Base-by-base conservation (phyloP, 2,888 invertebrate species). In the Dynastes tityus region DNA sequence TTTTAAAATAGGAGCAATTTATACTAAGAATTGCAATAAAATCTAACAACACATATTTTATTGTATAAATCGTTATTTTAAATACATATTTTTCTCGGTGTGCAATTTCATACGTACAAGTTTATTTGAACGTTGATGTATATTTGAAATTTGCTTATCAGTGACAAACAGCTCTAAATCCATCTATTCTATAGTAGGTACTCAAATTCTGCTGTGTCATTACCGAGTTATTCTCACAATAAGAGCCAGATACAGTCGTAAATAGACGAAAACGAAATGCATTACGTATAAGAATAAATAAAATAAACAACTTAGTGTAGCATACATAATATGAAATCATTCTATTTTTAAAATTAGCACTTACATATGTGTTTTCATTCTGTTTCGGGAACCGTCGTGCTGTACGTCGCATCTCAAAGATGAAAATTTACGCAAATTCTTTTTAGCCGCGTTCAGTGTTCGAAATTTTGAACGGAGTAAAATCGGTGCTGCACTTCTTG, bases 141-240 rank as follows among this genome's bases (percentile, higher is more conserved):
- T 45, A 40, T 65, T 40, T 37, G n/a, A n/a, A 65, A 37, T 65
- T 40, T 9, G 37, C 65, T 65, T 45, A 45, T 45, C 32, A n/a
- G 11, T 9, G 27, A 51, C 22, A 29, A 11, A 9, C 45, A 45
- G 45, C 8, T 11, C 8, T 6, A 40, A 40, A 40, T 6, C 6
- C 40, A 40, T 40, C 40, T 45, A 45, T 45, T 8, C 11, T 45
- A 45, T 1, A 8, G 45, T 63, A 68, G 11, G 55, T 53, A 51
- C 51, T 32, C 61, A 64, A 78, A 65, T 74, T 61, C 53, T 65
- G 78, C 78, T 58, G 74, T 74, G 74, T 78, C 78, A 78, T 78
- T 45, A 45, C n/a, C 8, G 13, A 29, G 55, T 27, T 76, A 51
- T 76, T 76, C 67, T 51, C 32, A 32, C 32, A 32, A 32, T 32